These are phyloP conservation scores for Pasiphila rectangulata DNA, from an alignment of 2,888 invertebrate genomes.

Conservation along the genomic window DNA sequence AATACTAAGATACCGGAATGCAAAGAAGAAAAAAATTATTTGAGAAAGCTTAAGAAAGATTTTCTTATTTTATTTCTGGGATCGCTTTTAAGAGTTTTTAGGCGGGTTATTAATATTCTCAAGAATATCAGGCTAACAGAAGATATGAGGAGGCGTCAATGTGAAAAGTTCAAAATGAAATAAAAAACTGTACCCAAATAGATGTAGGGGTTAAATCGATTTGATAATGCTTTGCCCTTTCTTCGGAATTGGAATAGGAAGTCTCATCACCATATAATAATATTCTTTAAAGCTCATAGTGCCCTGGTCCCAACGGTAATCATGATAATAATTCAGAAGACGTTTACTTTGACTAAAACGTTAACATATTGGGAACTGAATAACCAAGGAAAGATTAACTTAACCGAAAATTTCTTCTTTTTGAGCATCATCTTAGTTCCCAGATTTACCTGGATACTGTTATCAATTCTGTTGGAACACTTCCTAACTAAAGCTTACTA, in stretches of 20 bases:
- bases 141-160: background rate
- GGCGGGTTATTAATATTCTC: background rate
- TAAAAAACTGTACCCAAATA: background rate
- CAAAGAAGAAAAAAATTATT: background rate
- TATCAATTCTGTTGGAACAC: no score
- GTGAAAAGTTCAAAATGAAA: background rate
- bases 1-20: conserved; percentile 9
- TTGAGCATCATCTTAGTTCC: no score
- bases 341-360: background rate
- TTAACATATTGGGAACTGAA: no score
- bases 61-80: background rate
- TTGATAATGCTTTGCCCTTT: no score
- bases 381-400: no score
- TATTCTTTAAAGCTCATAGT: background rate
- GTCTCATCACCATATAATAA: no score
- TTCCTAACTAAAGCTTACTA: no score
- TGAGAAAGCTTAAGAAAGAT: background rate
- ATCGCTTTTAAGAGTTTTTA: background rate
- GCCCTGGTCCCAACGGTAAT: conserved; percentile 4
- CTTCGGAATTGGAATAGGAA: no score
- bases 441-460: no score
- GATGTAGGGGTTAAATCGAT: no score
- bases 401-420: no score
- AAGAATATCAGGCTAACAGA: conserved; percentile 2
- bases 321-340: background rate